Conservation (phyloP, 2,113 vertebrate genomes). For the Daubentonia madagascariensis region DNA sequence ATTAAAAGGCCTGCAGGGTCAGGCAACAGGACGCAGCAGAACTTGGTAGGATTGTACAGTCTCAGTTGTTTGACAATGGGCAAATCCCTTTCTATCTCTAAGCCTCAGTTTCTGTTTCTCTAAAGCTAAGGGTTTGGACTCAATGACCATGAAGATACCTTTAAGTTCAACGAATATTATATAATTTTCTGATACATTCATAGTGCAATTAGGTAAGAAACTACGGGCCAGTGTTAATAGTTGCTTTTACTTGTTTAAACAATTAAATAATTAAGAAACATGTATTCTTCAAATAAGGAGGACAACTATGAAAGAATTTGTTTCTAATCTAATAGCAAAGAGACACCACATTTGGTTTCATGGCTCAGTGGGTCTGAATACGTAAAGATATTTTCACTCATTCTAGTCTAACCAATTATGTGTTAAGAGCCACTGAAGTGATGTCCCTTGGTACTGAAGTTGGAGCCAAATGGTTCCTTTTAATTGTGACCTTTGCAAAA, state of each 20-base stretch:
- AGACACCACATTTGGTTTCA: constrained; percentile 24
- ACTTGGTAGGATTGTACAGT: not conserved
- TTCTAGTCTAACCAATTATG: constrained; percentile 23
- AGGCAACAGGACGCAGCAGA: not conserved
- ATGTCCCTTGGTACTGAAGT: constrained; percentile 43
- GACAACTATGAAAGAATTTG: not conserved
- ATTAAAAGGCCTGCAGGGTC: not conserved
- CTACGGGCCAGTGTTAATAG: not conserved
- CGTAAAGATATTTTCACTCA: not conserved
- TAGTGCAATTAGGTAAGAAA: not conserved
- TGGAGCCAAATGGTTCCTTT: constrained; percentile 45
- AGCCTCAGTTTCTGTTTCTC: not conserved
- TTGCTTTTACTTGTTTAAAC: not conserved
- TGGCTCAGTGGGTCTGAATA: constrained; percentile 50
- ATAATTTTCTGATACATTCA: not conserved
- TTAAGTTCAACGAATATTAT: not conserved
- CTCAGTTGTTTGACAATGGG: not conserved
- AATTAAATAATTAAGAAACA: not conserved
- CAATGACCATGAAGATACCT: not conserved
- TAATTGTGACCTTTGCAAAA: constrained; percentile 46
- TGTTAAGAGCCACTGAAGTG: constrained; percentile 50
- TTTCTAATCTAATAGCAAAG: constrained; percentile 12
- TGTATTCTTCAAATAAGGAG: not conserved
- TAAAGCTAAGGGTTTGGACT: not conserved
- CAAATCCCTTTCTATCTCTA: not conserved